Evolutionary conservation across 2,113 vertebrate genomes (phyloP).

Genomic region (Marmota flaviventris): DNA sequence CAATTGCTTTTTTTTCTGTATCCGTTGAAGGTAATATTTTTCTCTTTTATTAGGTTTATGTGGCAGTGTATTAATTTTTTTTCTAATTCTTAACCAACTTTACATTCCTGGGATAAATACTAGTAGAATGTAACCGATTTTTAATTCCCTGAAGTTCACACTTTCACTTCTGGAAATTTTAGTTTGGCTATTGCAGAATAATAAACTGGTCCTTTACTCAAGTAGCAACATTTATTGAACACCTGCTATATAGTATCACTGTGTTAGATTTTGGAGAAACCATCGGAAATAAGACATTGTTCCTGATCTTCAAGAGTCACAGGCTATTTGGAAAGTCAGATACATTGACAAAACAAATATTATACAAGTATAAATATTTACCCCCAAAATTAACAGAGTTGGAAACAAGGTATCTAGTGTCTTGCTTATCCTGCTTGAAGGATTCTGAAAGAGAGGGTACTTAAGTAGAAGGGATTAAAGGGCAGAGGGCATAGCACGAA

Average conservation of each 20-base stretch:
- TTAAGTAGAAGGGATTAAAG: background rate
- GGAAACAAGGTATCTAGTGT: background rate
- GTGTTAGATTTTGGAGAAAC: background rate
- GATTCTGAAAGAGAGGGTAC: background rate
- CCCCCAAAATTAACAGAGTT: background rate
- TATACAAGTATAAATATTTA: background rate
- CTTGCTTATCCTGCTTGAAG: background rate
- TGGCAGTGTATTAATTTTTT: background rate
- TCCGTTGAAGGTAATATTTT: background rate
- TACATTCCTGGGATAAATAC: no score
- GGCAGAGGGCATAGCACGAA: background rate
- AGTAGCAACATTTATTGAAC: background rate
- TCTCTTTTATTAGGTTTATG: background rate
- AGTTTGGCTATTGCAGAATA: slow-evolving; percentile 32
- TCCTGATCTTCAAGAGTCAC: background rate
- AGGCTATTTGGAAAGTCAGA: slow-evolving; percentile 41
- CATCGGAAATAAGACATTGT: slow-evolving; percentile 11
- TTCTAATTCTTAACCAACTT: background rate
- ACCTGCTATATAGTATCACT: background rate
- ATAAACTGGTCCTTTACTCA: background rate
- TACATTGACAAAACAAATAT: background rate
- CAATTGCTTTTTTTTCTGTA: background rate
- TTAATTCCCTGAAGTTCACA: background rate
- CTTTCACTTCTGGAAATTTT: slow-evolving; percentile 26
- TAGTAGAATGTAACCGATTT: background rate